These are phyloP conservation scores for Enteromius radiatus DNA, from an alignment of 2,797 vertebrate species.

Conservation along the genomic window DNA sequence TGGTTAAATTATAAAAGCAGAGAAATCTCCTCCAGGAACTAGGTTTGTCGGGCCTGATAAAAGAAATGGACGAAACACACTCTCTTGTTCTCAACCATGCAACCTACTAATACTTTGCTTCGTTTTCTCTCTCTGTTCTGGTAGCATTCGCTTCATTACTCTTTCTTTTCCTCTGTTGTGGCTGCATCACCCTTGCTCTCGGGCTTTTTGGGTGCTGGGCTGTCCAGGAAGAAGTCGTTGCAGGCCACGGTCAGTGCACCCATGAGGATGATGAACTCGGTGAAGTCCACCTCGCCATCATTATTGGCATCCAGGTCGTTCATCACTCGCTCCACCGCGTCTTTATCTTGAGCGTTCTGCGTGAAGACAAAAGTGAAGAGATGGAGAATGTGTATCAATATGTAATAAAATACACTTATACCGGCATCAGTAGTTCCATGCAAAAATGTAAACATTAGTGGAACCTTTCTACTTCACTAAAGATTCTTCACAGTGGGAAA, in stretches of 20 bases:
- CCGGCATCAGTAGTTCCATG: neutral
- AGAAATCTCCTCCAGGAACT: conserved; percentile 36
- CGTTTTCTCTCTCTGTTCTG: conserved; percentile 14
- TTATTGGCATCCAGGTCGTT: conserved; percentile 83
- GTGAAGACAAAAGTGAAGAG: neutral
- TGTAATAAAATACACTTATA: neutral
- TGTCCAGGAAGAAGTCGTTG: conserved; percentile 88
- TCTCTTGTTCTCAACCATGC: conserved; percentile 73
- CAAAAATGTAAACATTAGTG: neutral
- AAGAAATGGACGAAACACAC: conserved; percentile 44
- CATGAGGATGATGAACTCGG: conserved; percentile 89
- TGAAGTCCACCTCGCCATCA: conserved; percentile 85
- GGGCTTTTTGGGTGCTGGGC: conserved; percentile 77
- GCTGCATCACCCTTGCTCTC: conserved; percentile 89
- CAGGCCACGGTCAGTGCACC: conserved; percentile 96
- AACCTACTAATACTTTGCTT: conserved; percentile 75
- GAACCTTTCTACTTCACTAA: neutral
- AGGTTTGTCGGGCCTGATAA: conserved; percentile 37
- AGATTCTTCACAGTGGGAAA: neutral
- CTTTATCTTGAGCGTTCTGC: conserved; percentile 82
- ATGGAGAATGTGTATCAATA: neutral
- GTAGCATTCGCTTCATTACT: conserved; percentile 36
- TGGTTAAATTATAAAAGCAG: conserved; percentile 39
- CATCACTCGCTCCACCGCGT: conserved; percentile 84
- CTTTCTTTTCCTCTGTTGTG: conserved; percentile 75